phyloP scores from a whole-genome alignment of 2,113 vertebrate genomes.

The Trinectes maculatus region DNA sequence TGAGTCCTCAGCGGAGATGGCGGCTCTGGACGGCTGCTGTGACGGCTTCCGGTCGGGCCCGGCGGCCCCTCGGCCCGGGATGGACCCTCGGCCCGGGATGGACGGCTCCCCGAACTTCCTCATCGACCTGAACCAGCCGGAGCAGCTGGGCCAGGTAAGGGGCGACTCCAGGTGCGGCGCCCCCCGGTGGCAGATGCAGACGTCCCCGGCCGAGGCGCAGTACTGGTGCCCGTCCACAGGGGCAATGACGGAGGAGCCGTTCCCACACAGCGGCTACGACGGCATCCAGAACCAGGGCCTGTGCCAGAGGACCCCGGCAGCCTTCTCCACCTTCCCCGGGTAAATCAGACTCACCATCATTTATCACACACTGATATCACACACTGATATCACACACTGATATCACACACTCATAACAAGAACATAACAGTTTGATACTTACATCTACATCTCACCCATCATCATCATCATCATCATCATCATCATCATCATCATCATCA shows the following conservation, averaged over 20 bases:
- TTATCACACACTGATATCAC: no score
- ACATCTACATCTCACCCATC: no score
- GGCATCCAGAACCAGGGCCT: conserved; percentile 55
- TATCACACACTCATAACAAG: no score
- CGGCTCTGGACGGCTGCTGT: conserved; percentile 53
- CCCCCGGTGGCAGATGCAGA: conserved; percentile 65
- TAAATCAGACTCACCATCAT: no score
- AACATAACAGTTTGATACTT: no score
- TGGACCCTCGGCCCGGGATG: conserved; percentile 24
- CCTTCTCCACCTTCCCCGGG: conserved; percentile 70
- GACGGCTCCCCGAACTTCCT: conserved; percentile 64
- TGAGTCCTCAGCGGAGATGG: conserved; percentile 43
- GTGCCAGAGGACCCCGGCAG: conserved; percentile 54
- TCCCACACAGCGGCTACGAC: conserved; percentile 53
- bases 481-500: no score
- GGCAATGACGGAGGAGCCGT: conserved; percentile 57
- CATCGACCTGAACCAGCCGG: conserved; percentile 59
- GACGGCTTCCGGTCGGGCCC: conserved; percentile 49
- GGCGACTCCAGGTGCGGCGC: conserved; percentile 54
- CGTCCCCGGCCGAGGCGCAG: conserved; percentile 50
- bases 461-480: no score
- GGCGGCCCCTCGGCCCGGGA: not conserved
- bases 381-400: no score
- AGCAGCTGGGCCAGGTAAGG: conserved; percentile 43
- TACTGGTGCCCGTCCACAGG: conserved; percentile 73